Evolutionary conservation across 2,113 vertebrate species (phyloP), one percentile per base, ranked within the genome.

Genomic region (Zosterops lateralis): DNA sequence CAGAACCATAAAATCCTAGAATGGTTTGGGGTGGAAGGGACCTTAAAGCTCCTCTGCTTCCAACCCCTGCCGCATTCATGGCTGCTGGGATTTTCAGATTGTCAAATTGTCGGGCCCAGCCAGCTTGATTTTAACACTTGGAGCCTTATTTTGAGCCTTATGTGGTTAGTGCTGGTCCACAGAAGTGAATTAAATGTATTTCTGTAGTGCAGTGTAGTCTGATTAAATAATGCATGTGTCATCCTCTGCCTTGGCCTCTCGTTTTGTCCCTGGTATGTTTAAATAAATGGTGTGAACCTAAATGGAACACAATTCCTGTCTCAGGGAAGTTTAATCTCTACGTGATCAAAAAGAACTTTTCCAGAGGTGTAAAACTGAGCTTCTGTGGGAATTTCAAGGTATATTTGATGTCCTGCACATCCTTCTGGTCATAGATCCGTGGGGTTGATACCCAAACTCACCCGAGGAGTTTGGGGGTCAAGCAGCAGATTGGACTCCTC

Each of bases 11-110:
- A 75, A 75, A 68, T 61, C 78, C 70, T 61, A 0, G 14, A 54
- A 4, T 34, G 70, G 40, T 54, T 61, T 68, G 87, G 1, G 14
- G 26, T 75, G 47, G 53, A 42, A 47, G 29, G 54, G 29, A 22
- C 40, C 7, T 68, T 10, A 29, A 22, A 47, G 11, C 21, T 47
- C 14, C 4, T 12, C 9, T 34, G 48, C 3, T 61, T 51, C 87
- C 61, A 53, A 4, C n/a, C 6, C 3, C 10, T 53, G 77, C 24
- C 3, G 0, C 17, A 18, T 57, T 64, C 9, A 0, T 10, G 3
- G 10, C 54, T 73, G 75, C 48, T 68, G 47, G 45, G 57, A 5
- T 62, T 44, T 53, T 60, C 45, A 70, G 28, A 29, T n/a, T 54
- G 34, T 22, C 56, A 14, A 19, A 66, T 38, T 2, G 3, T 11